phyloP scores from a whole-genome alignment of 23 tunicate species.

The Trididemnum miniatum region DNA sequence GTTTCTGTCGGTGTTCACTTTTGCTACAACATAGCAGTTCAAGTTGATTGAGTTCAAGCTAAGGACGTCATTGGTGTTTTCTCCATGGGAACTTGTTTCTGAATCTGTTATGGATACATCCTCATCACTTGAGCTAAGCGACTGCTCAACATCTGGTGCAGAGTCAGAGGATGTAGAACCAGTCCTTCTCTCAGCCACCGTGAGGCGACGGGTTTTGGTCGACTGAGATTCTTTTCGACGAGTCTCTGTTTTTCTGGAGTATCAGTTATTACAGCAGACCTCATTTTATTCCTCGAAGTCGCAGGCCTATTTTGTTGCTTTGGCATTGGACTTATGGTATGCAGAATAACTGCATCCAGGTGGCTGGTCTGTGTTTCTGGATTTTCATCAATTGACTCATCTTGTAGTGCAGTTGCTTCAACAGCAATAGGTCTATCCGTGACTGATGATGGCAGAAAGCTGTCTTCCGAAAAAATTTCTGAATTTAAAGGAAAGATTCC shows the following conservation, averaged over 20 bases:
- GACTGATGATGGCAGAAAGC: conserved; percentile 32
- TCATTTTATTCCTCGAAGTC: not conserved
- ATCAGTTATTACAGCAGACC: conserved; percentile 17
- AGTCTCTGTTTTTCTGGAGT: conserved; percentile 10
- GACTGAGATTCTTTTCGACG: not conserved
- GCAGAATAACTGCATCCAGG: not conserved
- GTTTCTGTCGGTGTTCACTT: conserved; percentile 11
- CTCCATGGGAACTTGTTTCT: conserved; percentile 8
- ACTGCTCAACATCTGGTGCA: conserved; percentile 1
- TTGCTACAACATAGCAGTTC: conserved; percentile 16
- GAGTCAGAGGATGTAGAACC: conserved; percentile 6
- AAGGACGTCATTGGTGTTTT: not conserved
- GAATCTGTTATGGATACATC: conserved; percentile 3
- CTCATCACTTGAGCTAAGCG: conserved; percentile 14
- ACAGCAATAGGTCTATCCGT: conserved; percentile 17
- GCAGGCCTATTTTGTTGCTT: conserved; percentile 20
- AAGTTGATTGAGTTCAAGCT: conserved; percentile 5
- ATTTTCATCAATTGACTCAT: not conserved
- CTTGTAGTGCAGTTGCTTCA: not conserved
- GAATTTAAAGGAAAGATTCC: conserved; percentile 34
- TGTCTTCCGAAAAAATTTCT: conserved; percentile 23
- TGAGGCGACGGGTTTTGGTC: not conserved
- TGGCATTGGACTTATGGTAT: conserved; percentile 16
- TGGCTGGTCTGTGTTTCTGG: conserved; percentile 2
- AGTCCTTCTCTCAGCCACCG: not conserved